phyloP scores from a whole-genome alignment of 2,113 vertebrate genomes.

The Scalopus aquaticus region DNA sequence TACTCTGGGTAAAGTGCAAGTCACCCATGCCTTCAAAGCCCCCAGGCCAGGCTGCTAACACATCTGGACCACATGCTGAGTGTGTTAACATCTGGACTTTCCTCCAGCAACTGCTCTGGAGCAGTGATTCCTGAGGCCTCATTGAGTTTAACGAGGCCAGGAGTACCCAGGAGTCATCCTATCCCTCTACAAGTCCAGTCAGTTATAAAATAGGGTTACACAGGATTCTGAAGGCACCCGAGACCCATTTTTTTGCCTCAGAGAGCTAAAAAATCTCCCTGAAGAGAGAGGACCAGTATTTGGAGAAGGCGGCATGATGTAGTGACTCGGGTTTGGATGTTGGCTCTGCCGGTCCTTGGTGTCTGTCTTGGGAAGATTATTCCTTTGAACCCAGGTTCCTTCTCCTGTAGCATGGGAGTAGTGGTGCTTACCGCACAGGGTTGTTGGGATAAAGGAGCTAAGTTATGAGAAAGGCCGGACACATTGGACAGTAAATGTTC shows the following conservation, averaged over 20 bases:
- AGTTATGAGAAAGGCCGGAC: background rate
- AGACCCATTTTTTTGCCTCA: background rate
- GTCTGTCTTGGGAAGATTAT: background rate
- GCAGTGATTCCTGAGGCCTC: background rate
- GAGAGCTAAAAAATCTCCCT: background rate
- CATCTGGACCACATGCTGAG: background rate
- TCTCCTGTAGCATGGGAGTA: background rate
- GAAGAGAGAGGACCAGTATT: background rate
- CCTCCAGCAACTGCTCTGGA: background rate
- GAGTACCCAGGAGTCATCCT: too few species aligned
- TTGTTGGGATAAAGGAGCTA: background rate
- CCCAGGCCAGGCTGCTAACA: background rate
- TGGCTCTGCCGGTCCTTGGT: background rate
- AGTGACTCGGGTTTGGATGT: background rate
- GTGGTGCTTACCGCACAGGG: background rate
- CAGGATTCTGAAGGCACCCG: background rate
- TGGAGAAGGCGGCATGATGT: background rate
- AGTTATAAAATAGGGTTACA: background rate
- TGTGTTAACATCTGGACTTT: background rate
- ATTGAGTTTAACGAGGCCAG: background rate
- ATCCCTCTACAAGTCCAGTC: background rate
- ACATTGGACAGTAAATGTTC: background rate
- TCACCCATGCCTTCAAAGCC: background rate
- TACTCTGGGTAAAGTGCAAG: background rate
- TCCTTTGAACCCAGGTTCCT: background rate